Base-by-base conservation (phyloP, 2,888 invertebrate genomes). In the Phyllotreta cruciferae region DNA sequence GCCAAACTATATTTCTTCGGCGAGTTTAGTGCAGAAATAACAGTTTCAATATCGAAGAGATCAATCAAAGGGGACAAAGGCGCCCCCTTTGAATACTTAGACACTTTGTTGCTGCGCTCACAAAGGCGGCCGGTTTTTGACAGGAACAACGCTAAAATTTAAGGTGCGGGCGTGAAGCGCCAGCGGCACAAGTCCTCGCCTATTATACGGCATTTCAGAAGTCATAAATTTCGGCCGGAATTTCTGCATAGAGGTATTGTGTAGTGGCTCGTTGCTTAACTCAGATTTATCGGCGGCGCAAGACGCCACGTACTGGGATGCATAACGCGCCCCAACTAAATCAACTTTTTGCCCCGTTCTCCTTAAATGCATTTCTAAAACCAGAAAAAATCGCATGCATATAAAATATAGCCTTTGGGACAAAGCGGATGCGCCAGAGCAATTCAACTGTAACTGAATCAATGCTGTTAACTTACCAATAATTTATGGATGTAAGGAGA, bases 171-270 rank as follows among this genome's bases (percentile, higher is more conserved):
- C 64, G 64, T 57, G 64, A 61, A 64, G 53, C 56, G 64, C 64
- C 64, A 61, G 36, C 38, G 61, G 61, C 61, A 60, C 50, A 42
- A 64, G 61, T 56, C 61, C 64, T 56, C 39, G 53, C 61, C 56
- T 56, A 64, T 64, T 61, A 61, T 61, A 53, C 64, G 57, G 35
- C 54, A 54, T 64, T 64, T 61, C 61, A 49, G 52, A 34, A 54
- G 64, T 49, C 39, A 57, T 64, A 64, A 64, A 64, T 64, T 57
- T 56, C n/a, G n/a, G 24, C 10, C 38, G 61, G 64, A 57, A 64
- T 61, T 64, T 61, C 64, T 64, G 64, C 64, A 64, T 64, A 61
- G 61, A 64, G 64, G 64, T 58, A 64, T 64, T 64, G 64, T 64
- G 45, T 64, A 64, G 57, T 36, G 50, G 61, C 53, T 57, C 61